These are phyloP conservation scores for Anguilla anguilla DNA, from an alignment of 2,797 vertebrate species.

Conservation along the genomic window DNA sequence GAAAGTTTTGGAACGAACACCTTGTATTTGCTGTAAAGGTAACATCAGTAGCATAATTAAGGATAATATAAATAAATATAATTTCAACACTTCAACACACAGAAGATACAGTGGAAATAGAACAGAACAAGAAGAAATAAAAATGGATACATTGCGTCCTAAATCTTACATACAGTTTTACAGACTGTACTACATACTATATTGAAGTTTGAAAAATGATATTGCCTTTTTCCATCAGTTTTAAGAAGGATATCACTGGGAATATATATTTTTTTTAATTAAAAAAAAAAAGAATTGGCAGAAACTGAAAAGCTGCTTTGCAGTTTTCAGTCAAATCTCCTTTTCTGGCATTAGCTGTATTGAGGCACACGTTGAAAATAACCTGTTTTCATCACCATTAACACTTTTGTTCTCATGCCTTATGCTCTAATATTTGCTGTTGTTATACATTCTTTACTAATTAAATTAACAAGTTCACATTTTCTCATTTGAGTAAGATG, in stretches of 20 bases:
- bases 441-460: background rate
- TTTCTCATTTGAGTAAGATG: background rate
- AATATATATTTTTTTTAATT: too few species aligned
- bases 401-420: background rate
- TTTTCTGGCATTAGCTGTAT: background rate
- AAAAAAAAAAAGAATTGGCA: background rate
- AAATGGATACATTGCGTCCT: too few species aligned
- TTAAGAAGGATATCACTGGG: background rate
- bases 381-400: background rate
- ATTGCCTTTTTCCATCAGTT: too few species aligned
- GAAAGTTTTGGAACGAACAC: conserved; percentile 35
- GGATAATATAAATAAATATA: background rate
- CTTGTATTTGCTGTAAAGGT: conserved; percentile 3
- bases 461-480: background rate
- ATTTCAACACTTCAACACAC: background rate
- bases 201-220: too few species aligned
- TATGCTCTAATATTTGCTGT: background rate
- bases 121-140: background rate
- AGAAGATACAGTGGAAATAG: background rate
- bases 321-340: background rate
- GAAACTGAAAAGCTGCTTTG: background rate
- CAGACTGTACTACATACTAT: too few species aligned
- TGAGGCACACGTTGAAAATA: background rate
- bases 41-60: background rate
- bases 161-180: too few species aligned